These are phyloP conservation scores for Drosophila testacea DNA, from an alignment of 2,888 invertebrate genomes.

Conservation along the genomic window DNA sequence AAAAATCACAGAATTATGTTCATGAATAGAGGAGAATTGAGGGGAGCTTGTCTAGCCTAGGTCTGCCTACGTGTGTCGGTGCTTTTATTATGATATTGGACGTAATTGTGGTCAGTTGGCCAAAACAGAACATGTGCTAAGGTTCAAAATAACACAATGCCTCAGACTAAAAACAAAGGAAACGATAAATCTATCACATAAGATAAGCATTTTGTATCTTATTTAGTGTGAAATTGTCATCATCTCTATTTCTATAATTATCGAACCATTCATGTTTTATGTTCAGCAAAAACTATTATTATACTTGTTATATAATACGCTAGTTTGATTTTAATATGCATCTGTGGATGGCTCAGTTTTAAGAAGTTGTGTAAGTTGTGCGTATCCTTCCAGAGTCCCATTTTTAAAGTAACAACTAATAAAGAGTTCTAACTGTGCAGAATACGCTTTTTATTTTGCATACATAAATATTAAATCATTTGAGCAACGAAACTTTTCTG, in stretches of 20 bases:
- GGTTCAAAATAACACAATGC: conserved; percentile 37
- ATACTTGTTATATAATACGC: too few species aligned
- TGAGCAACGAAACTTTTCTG: conserved; percentile 22
- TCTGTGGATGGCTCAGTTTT: too few species aligned
- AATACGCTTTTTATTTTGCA: conserved; percentile 43
- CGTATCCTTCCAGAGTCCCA: too few species aligned
- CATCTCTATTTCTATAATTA: conserved; percentile 39
- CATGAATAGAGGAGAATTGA: background rate
- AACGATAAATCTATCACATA: conserved; percentile 28
- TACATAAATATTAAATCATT: conserved; percentile 25
- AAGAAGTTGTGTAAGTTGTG: too few species aligned
- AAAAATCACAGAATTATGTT: background rate
- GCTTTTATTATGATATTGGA: conserved; percentile 13
- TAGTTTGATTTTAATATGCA: too few species aligned
- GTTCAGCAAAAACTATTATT: too few species aligned
- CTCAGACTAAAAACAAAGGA: conserved; percentile 34
- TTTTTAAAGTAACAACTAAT: background rate
- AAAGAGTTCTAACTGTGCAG: conserved; percentile 25
- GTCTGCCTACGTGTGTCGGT: background rate
- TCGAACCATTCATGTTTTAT: conserved; percentile 8
- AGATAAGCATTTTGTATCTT: conserved; percentile 15
- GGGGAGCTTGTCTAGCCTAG: background rate
- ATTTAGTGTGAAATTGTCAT: conserved; percentile 40
- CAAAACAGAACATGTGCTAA: conserved; percentile 14
- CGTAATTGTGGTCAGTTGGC: conserved; percentile 30